Conservation (phyloP, 2,888 invertebrate genomes). For the Dynastes hyllus region DNA sequence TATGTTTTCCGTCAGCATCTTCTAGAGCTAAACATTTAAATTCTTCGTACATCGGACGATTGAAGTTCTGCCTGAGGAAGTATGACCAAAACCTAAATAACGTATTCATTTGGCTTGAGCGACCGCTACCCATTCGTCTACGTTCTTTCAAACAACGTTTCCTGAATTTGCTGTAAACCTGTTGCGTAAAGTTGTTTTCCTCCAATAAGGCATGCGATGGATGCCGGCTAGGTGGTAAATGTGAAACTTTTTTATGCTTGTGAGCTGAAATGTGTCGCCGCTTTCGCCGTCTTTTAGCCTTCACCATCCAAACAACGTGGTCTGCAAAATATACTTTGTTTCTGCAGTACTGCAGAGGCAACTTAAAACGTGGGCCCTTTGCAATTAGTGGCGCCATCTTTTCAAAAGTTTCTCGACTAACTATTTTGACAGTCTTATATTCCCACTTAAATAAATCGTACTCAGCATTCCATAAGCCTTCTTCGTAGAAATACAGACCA, state of each 20-base stretch:
- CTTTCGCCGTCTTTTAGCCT: constrained; percentile 86
- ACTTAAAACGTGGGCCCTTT: constrained; percentile 80
- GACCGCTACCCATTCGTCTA: constrained; percentile 93
- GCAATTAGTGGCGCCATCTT: constrained; percentile 81
- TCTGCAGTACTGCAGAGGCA: constrained; percentile 92
- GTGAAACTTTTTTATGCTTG: constrained; percentile 77
- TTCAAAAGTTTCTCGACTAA: constrained; percentile 91
- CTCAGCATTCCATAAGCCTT: constrained; percentile 88
- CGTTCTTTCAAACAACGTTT: constrained; percentile 96
- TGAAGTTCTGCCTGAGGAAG: constrained; percentile 98
- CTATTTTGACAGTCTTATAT: constrained; percentile 91
- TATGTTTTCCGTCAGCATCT: constrained; percentile 92
- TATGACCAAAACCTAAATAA: constrained; percentile 99
- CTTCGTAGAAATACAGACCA: constrained; percentile 95
- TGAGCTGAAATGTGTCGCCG: constrained; percentile 85
- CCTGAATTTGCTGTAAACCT: constrained; percentile 97
- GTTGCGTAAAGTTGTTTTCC: constrained; percentile 98
- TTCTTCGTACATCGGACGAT: constrained; percentile 98
- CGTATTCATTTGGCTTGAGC: constrained; percentile 99
- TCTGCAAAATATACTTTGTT: constrained; percentile 95
- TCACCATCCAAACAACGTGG: constrained; percentile 99
- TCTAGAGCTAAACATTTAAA: constrained; percentile 94
- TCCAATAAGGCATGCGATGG: constrained; percentile 95
- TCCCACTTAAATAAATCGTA: constrained; percentile 74
- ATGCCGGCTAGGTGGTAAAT: constrained; percentile 92